Evolutionary conservation across 2,113 vertebrate species (phyloP), one percentile per base, ranked within the genome.

Genomic region (Mionectes macconnelli): DNA sequence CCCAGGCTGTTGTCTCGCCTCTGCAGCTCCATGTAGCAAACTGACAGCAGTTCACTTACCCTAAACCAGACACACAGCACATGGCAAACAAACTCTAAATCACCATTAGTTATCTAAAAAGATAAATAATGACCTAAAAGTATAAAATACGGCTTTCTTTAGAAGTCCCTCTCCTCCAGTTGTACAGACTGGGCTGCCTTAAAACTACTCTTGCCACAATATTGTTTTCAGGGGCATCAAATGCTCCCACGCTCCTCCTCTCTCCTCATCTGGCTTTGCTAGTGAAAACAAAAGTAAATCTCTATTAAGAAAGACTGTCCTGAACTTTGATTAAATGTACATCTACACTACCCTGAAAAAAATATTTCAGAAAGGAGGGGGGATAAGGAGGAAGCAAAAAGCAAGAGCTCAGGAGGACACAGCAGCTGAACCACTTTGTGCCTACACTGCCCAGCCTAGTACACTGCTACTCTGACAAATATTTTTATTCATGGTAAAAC

Each of bases 401-500:
- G 6, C 5, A 1, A 69, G 59, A 89, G 33, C 28, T 14, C 1
- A 0, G 22, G 73, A 88, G 8, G 15, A 14, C 1, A 8, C 23
- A 49, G 39, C 37, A 79, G 56, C 87, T n/a, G 66, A 95, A 56
- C n/a, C 13, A 3, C 33, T 56, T 70, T 28, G 64, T 69, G 68
- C 0, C 0, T 50, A 37, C 0, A 1, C 69, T 78, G 88, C 63
- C 57, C 62, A 47, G 42, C 21, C 37, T 45, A 31, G 64, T 64
- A 86, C 44, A 7, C 37, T 37, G 67, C 55, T 67, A 69, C 72
- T 92, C 47, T 1, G 1, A 77, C 53, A 82, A 82, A 57, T 78
- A 84, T 52, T 81, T 84, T 84, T 90, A 44, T 84, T 95, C 53
- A 28, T 57, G 62, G 40, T 57, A 64, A 87, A 92, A 68, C n/a